Conservation (phyloP, 2,113 vertebrate genomes). For the Lamprologus ornatipinnis region DNA sequence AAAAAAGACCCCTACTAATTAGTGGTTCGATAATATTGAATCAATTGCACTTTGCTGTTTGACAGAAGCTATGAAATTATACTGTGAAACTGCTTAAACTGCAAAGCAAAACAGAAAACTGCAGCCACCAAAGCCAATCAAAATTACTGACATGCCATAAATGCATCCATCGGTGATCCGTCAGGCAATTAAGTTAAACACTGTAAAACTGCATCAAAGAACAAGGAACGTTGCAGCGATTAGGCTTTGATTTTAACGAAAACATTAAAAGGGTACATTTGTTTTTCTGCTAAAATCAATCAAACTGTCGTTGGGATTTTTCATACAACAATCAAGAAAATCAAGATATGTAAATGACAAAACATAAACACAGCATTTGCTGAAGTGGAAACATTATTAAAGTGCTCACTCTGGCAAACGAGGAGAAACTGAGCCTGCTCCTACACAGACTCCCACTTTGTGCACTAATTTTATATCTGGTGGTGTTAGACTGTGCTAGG, state of each 20-base stretch:
- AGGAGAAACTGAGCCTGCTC: neutral
- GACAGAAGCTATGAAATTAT: neutral
- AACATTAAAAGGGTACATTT: neutral
- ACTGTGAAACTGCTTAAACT: neutral
- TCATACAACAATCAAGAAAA: neutral
- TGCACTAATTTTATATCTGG: neutral
- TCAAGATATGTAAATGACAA: neutral
- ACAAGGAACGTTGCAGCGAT: neutral
- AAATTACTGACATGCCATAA: neutral
- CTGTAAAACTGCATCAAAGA: neutral
- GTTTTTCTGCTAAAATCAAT: neutral
- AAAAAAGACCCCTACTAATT: neutral
- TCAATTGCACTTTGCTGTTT: neutral
- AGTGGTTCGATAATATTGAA: neutral
- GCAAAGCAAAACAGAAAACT: neutral
- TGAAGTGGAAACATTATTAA: neutral
- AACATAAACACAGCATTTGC: neutral
- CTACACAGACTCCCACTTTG: neutral
- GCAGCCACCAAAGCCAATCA: neutral
- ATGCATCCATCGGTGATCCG: neutral
- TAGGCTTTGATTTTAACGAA: neutral
- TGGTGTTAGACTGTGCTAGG: neutral
- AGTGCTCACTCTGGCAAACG: neutral
- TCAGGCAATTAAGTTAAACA: neutral
- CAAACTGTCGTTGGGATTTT: rapidly evolving